Conservation (phyloP, 2,113 vertebrate genomes). For the Upupa epops region DNA sequence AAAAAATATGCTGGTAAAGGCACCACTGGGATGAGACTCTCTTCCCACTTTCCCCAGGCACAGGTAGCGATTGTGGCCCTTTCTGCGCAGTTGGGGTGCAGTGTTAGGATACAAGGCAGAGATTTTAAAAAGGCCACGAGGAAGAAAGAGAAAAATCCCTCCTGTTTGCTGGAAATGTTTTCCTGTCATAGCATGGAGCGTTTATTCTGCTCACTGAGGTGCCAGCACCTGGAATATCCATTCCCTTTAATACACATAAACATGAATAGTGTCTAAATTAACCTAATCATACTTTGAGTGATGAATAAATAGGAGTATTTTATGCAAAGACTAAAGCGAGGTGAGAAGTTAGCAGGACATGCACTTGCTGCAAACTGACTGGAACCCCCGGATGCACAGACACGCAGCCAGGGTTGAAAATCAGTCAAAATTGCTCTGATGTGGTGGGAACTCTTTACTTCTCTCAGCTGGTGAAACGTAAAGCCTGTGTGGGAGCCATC, state of each 20-base stretch:
- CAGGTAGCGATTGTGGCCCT: background rate
- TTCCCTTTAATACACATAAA: background rate
- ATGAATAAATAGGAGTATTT: background rate
- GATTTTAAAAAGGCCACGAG: background rate
- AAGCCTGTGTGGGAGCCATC: background rate
- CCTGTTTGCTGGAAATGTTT: background rate
- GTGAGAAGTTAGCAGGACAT: background rate
- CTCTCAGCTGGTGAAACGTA: background rate
- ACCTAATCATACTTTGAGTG: background rate
- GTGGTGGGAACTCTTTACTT: background rate
- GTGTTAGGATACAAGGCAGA: background rate
- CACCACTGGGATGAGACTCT: background rate
- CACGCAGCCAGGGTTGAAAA: rapidly evolving
- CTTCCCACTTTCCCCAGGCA: background rate
- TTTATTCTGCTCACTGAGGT: background rate
- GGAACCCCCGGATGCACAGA: background rate
- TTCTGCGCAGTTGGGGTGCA: background rate
- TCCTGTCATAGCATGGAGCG: background rate
- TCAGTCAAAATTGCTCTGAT: background rate
- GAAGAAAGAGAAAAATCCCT: background rate
- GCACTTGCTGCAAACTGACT: background rate
- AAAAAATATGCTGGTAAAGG: background rate
- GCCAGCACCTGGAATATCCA: background rate
- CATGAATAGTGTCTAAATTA: background rate
- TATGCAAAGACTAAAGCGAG: background rate